Evolutionary conservation across 1,140 invertebrate genomes (phyloP), one percentile per base, ranked within the genome.

Genomic region (Drosophila rufa): DNA sequence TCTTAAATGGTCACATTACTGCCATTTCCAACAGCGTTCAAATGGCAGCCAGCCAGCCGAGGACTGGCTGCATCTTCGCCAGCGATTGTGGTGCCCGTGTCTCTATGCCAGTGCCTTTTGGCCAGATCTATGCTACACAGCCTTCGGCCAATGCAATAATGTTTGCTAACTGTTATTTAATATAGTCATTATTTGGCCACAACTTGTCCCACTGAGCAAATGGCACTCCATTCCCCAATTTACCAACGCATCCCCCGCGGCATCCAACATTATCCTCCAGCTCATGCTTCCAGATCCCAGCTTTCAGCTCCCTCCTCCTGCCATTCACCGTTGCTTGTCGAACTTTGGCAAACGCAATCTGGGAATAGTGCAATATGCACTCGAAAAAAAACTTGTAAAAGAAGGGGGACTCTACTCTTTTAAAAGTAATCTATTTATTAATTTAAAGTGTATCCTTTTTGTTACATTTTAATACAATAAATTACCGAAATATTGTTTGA

Each of bases 1-100:
- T 90, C 85, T 92, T 92, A 92, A 92, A 92, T 91, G 85, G 90
- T 92, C 90, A 91, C 90, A 92, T 91, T 91, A 92, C 84, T 90
- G 82, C 80, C 89, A 92, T 86, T 83, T 82, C 83, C 89, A 91
- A 82, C 84, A 80, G 90, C 80, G 82, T 81, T 91, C 77, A 85
- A 91, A 92, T 91, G 81, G 82, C 79, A 84, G 48, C 59, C 76
- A 73, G 69, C 68, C 58, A 62, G 67, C 27, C 53, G 55, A 42
- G 53, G 73, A 30, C 74, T 75, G 55, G 56, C 48, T 58, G 56
- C 62, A 77, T 77, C 56, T 67, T 77, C 74, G 19, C 53, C 22
- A 59, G 53, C 48, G 27, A 58, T 61, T 36, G 11, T 27, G 11
- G 53, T 43, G 62, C 33, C 38, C 56, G 50, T 42, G n/a, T 68